Evolutionary conservation across 64 coral and sea anemone species (phyloP).

Genomic region (Stichodactyla mertensii): DNA sequence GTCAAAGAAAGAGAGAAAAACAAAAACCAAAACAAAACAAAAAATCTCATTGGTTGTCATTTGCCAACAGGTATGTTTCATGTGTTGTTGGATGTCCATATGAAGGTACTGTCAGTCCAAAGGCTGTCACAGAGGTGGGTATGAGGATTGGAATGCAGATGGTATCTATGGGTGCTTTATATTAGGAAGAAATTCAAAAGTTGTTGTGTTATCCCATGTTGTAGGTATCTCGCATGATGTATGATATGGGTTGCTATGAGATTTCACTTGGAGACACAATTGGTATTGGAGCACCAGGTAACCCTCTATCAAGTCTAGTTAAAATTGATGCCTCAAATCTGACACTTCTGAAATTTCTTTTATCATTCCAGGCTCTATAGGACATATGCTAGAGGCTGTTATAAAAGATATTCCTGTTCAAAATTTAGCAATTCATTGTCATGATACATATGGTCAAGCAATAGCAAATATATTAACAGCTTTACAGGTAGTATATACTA

Average conservation of each 20-base stretch:
- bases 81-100: slow-evolving; percentile 97
- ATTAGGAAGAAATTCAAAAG: background rate
- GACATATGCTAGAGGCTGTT: slow-evolving; percentile 73
- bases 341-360: background rate
- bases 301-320: background rate
- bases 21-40: too few relatives aligned
- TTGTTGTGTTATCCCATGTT: background rate
- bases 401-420: slow-evolving; percentile 27
- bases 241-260: slow-evolving; percentile 98
- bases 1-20: too few relatives aligned
- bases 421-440: slow-evolving; percentile 86
- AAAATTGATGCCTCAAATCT: background rate
- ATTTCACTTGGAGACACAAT: slow-evolving; percentile 95
- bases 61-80: slow-evolving; percentile 81
- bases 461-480: slow-evolving; percentile 81
- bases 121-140: slow-evolving; percentile 72
- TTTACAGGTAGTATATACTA: slow-evolving; percentile 60
- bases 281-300: slow-evolving; percentile 93
- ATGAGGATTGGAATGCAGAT: background rate
- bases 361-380: slow-evolving; percentile 53
- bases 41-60: too few relatives aligned
- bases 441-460: slow-evolving; percentile 93
- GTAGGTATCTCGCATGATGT: slow-evolving; percentile 62
- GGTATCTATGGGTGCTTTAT: background rate
- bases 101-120: slow-evolving; percentile 70